A percentile compares a stretch with the other conserved stretches of the same genome.
phyloP scores from a whole-genome alignment of 2,797 vertebrate species.

The Lepilemur ruficaudatus region DNA sequence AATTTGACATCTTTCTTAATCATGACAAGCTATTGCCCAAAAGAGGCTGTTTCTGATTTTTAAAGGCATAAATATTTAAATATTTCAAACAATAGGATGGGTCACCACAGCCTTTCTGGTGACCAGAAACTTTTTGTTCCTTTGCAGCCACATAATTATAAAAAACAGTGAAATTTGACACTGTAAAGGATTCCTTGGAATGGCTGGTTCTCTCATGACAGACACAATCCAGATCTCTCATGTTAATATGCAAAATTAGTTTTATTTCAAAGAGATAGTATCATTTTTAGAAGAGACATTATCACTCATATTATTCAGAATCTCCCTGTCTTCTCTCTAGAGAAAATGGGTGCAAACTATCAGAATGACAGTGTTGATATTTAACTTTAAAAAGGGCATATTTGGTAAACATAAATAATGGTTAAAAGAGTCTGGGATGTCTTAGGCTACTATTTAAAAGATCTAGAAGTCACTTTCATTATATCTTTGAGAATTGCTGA shows the following conservation, averaged over 20 bases:
- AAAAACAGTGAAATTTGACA: neutral
- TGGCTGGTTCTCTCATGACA: neutral
- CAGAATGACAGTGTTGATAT: neutral
- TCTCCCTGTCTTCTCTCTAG: neutral
- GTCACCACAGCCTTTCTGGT: neutral
- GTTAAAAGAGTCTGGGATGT: neutral
- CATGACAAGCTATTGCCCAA: neutral
- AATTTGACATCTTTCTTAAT: slow-evolving; percentile 22
- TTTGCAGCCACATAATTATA: neutral
- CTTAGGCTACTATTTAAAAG: neutral
- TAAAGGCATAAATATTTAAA: slow-evolving; percentile 23
- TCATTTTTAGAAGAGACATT: neutral
- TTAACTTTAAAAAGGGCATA: neutral
- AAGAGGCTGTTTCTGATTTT: neutral
- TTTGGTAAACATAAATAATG: slow-evolving; percentile 12
- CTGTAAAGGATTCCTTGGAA: neutral
- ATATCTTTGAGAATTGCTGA: neutral
- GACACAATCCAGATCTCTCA: neutral
- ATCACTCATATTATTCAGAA: slow-evolving; percentile 15
- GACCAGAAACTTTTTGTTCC: neutral
- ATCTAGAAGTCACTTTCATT: neutral
- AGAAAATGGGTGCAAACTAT: neutral
- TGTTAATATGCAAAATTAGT: neutral
- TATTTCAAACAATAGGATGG: neutral
- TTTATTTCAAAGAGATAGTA: neutral